Percentiles rank a stretch among this genome's conserved stretches.
These are phyloP conservation scores for Crambe crambe DNA, from an alignment of 37 sponge, comb jelly and placozoan species.

Conservation along the genomic window DNA sequence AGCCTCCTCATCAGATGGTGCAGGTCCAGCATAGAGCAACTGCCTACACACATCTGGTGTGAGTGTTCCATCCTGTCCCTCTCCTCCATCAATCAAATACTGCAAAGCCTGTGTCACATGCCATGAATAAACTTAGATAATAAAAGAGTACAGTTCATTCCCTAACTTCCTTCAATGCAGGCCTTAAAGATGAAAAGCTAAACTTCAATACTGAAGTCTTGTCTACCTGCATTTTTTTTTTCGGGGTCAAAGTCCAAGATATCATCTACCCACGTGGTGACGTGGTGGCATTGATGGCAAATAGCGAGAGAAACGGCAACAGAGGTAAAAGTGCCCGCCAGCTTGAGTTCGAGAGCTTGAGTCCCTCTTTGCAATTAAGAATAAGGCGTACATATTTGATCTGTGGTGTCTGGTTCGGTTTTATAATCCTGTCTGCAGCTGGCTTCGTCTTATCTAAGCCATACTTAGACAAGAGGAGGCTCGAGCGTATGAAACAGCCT, in stretches of 20 bases:
- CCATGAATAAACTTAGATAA: background rate
- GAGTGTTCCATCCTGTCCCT: constrained; percentile 1
- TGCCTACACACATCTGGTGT: constrained; percentile 23
- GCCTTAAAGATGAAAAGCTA: background rate
- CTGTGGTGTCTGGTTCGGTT: constrained; percentile 54
- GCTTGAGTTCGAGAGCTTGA: constrained; percentile 20
- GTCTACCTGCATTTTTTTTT: no score
- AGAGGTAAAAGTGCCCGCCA: background rate
- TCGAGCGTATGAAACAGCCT: constrained; percentile 47
- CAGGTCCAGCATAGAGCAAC: constrained; percentile 13
- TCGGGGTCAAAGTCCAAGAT: background rate
- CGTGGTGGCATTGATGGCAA: background rate
- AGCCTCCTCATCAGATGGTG: background rate
- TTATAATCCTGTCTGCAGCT: constrained; percentile 42
- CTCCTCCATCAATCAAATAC: background rate
- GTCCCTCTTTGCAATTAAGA: constrained; percentile 40
- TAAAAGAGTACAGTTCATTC: no score
- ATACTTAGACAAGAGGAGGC: constrained; percentile 54
- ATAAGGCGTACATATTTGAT: constrained; percentile 43
- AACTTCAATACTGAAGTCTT: no score
- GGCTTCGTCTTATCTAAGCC: constrained; percentile 54
- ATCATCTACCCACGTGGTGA: background rate
- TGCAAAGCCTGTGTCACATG: background rate
- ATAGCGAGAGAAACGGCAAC: background rate
- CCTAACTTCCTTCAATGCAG: background rate